These are phyloP conservation scores for Eumeta japonica DNA, from an alignment of 1,140 invertebrate species.

Conservation along the genomic window DNA sequence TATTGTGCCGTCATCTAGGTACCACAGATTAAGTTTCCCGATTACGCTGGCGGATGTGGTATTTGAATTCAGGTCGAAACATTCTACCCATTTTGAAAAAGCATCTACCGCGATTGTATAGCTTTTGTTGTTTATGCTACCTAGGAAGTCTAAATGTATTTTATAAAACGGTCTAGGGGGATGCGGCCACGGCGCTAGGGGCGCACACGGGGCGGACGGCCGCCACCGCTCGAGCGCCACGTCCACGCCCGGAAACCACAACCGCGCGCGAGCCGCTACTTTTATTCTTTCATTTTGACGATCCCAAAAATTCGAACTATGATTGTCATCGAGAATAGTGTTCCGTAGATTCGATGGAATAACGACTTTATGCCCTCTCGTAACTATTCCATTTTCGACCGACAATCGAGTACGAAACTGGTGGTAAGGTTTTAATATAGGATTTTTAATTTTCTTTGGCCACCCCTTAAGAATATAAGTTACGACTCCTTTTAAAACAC, in stretches of 20 bases:
- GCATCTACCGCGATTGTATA: conserved; percentile 24
- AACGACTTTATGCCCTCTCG: no score
- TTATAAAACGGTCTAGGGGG: conserved; percentile 14
- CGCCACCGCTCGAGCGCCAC: conserved; percentile 26
- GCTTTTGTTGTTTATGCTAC: conserved; percentile 19
- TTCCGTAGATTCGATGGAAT: no score
- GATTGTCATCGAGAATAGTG: no score
- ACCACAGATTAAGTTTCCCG: no score
- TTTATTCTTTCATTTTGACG: conserved; percentile 48
- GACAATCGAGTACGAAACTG: no score
- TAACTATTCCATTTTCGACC: no score
- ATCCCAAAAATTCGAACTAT: no score
- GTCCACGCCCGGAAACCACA: no score
- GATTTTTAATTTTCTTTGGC: not conserved
- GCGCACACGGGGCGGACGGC: conserved; percentile 1
- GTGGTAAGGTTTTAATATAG: no score
- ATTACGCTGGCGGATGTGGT: not conserved
- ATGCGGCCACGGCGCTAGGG: conserved; percentile 13
- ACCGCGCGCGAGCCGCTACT: conserved; percentile 23
- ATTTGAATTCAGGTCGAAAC: not conserved
- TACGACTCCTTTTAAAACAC: not conserved
- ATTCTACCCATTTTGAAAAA: conserved; percentile 23
- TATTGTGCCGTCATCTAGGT: no score
- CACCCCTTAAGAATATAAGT: not conserved
- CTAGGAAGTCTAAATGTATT: conserved; percentile 25